A percentile compares a stretch with the other conserved stretches of the same genome.
Evolutionary conservation across 2,113 vertebrate species (phyloP).

Genomic region (Spermophilus dauricus): DNA sequence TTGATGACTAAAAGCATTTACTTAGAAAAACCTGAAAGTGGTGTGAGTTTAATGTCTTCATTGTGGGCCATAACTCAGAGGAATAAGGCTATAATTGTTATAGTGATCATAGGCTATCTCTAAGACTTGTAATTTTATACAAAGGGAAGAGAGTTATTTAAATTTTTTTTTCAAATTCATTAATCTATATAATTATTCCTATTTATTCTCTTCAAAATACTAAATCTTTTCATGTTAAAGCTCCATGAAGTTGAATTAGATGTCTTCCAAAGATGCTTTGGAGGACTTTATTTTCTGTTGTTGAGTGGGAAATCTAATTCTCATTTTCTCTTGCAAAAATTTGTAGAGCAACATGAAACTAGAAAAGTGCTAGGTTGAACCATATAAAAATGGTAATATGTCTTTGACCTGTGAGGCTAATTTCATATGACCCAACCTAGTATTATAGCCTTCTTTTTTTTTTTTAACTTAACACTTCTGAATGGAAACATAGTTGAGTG

Average conservation of each 20-base stretch:
- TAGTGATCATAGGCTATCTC: neutral
- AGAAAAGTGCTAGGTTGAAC: neutral
- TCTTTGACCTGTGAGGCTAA: conserved; percentile 13
- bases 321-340: neutral
- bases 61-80: neutral
- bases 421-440: conserved; percentile 28
- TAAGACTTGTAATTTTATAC: conserved; percentile 5
- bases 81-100: neutral
- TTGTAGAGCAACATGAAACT: neutral
- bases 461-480: neutral
- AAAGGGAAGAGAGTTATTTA: neutral
- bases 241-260: conserved; percentile 8
- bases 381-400: conserved; percentile 6
- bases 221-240: conserved; percentile 8
- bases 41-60: conserved; percentile 31
- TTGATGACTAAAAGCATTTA: conserved; percentile 64
- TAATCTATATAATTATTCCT: neutral
- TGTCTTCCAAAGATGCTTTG: conserved; percentile 13
- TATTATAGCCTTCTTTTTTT: neutral
- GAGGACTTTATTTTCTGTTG: conserved; percentile 27
- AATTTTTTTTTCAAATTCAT: conserved; percentile 53
- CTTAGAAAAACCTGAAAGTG: neutral
- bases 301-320: neutral
- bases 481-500: neutral
- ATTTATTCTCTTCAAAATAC: conserved; percentile 41